A percentile compares a stretch with the other conserved stretches of the same genome.
Conservation (phyloP, 1,140 invertebrate species). For the Psilanteris sp. region DNA sequence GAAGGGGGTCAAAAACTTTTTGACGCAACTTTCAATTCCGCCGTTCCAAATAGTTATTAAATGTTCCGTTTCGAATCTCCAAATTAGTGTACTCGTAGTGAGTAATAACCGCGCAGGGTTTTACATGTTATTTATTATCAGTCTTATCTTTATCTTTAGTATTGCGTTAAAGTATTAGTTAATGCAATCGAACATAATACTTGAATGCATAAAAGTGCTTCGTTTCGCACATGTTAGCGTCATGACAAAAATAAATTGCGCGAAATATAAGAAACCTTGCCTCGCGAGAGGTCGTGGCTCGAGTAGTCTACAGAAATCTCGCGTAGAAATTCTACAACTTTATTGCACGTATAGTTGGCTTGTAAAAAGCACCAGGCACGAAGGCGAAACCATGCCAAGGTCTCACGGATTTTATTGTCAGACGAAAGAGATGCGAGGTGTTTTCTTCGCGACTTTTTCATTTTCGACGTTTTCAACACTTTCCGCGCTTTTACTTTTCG, state of each 20-base stretch:
- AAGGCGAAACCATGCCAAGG: slow-evolving; percentile 64
- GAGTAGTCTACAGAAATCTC: slow-evolving; percentile 41
- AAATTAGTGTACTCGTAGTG: no score
- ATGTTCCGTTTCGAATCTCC: no score
- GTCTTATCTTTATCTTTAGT: no score
- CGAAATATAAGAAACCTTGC: slow-evolving; percentile 33
- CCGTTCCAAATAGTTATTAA: no score
- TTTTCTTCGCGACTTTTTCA: slow-evolving; percentile 18
- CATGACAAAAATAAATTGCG: slow-evolving; percentile 40
- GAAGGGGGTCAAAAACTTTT: no score
- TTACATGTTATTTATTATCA: no score
- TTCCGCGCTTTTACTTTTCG: not conserved
- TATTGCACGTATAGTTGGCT: slow-evolving; percentile 56
- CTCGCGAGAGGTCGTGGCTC: slow-evolving; percentile 17
- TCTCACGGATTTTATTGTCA: slow-evolving; percentile 57
- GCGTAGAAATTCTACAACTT: slow-evolving; percentile 50
- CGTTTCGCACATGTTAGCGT: slow-evolving; percentile 13
- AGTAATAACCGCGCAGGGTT: no score
- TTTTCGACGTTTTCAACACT: slow-evolving; percentile 13
- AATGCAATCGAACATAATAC: no score
- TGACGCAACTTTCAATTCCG: no score
- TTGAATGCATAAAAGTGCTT: slow-evolving; percentile 9
- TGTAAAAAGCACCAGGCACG: slow-evolving; percentile 55
- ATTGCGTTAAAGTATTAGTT: no score
- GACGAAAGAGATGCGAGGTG: slow-evolving; percentile 37